Evolutionary conservation across 2,113 vertebrate species (phyloP).

Genomic region (Eira barbara): DNA sequence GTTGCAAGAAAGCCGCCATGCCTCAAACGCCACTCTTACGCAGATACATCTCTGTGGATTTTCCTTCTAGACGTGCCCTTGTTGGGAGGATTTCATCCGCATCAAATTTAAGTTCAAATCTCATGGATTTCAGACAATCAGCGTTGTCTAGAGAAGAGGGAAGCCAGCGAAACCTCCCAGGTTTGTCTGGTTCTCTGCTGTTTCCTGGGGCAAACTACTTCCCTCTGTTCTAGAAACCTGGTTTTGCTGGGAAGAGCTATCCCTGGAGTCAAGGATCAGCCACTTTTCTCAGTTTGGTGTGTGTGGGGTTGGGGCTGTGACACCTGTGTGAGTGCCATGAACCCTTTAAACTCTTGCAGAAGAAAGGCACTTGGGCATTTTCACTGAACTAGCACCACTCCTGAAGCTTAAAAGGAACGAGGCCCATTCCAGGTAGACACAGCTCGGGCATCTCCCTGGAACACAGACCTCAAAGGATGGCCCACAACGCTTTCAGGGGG

Average conservation of each 20-base stretch:
- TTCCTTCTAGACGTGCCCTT: not conserved
- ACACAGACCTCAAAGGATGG: not conserved
- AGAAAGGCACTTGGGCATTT: not conserved
- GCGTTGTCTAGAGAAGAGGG: not conserved
- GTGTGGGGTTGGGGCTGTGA: not conserved
- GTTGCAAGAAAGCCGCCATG: not conserved
- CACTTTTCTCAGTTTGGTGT: not conserved
- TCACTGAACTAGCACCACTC: not conserved
- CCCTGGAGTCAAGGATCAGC: not conserved
- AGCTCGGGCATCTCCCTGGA: not conserved
- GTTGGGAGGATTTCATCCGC: not conserved
- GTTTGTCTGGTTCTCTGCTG: not conserved
- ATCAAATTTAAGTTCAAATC: not conserved
- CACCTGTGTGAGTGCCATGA: not conserved
- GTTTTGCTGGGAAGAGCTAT: not conserved
- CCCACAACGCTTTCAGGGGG: no score
- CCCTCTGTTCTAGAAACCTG: not conserved
- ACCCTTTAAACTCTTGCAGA: not conserved
- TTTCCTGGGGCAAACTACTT: not conserved
- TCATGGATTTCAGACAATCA: not conserved
- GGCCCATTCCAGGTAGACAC: not conserved
- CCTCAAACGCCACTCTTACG: fast-evolving
- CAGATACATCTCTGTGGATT: fast-evolving
- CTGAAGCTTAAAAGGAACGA: not conserved
- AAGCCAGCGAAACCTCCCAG: not conserved